Percentiles rank a stretch among this genome's conserved stretches.
Evolutionary conservation across 2,113 vertebrate genomes (phyloP).

Genomic region (Cyanistes caeruleus): DNA sequence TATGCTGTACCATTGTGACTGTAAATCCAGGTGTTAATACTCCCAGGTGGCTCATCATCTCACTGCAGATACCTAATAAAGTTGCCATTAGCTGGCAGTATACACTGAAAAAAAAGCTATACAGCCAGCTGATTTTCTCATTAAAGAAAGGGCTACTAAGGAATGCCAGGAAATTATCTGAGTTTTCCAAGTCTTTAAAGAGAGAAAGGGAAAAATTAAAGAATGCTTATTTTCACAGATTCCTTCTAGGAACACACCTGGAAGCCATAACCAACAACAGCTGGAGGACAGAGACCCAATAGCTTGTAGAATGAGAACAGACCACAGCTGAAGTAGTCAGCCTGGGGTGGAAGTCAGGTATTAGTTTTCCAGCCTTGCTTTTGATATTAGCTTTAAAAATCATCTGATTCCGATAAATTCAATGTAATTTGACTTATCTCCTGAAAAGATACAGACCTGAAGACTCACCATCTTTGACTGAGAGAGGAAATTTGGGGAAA

Average conservation of each 20-base stretch:
- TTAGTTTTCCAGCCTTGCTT: not conserved
- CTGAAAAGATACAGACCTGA: not conserved
- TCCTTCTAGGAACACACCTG: not conserved
- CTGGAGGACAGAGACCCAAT: not conserved
- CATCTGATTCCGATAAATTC: conserved; percentile 31
- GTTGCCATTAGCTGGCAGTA: conserved; percentile 75
- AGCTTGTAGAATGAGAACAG: not conserved
- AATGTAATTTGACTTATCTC: not conserved
- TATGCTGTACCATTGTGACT: conserved; percentile 73
- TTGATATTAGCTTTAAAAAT: not conserved
- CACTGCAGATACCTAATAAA: conserved; percentile 80
- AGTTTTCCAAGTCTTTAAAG: conserved; percentile 58
- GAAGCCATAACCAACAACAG: not conserved
- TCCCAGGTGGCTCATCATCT: conserved; percentile 76
- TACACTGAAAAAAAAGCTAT: conserved; percentile 69
- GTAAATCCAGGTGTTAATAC: conserved; percentile 85
- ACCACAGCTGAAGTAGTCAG: not conserved
- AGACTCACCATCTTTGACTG: not conserved
- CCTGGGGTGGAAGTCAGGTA: not conserved
- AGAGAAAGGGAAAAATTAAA: not conserved
- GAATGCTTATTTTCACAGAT: not conserved
- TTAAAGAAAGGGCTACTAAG: conserved; percentile 64
- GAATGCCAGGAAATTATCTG: conserved; percentile 65
- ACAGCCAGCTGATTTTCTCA: conserved; percentile 69
- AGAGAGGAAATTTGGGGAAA: not conserved